Percentiles rank a stretch among this genome's conserved stretches.
These are phyloP conservation scores for Astropecten irregularis DNA, from an alignment of 53 echinoderm and acorn worm genomes.

Conservation along the genomic window DNA sequence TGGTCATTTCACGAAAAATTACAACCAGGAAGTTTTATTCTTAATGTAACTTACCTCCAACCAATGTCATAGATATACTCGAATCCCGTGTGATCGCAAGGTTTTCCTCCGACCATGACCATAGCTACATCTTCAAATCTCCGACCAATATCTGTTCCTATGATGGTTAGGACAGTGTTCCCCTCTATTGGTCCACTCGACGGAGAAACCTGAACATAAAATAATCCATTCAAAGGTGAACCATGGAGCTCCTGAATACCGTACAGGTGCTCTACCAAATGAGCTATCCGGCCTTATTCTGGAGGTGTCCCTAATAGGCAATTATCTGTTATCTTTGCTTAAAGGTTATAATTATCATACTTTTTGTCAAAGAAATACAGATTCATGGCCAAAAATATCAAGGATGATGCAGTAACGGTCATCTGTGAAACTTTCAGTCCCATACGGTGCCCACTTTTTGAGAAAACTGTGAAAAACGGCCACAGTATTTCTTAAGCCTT, in stretches of 20 bases:
- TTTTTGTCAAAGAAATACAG: too few relatives aligned
- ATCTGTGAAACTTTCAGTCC: too few relatives aligned
- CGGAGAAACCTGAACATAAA: conserved; percentile 62
- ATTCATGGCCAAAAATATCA: too few relatives aligned
- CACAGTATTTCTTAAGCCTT: too few relatives aligned
- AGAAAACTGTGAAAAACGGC: too few relatives aligned
- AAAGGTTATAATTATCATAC: too few relatives aligned
- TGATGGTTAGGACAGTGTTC: conserved; percentile 61
- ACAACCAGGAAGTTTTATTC: too few relatives aligned
- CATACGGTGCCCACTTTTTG: too few relatives aligned
- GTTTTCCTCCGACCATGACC: conserved; percentile 50
- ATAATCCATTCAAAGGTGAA: neutral
- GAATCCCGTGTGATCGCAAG: conserved; percentile 45
- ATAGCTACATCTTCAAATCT: conserved; percentile 26
- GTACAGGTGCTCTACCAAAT: too few relatives aligned
- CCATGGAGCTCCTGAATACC: neutral
- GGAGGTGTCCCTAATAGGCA: neutral
- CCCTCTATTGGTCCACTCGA: conserved; percentile 72
- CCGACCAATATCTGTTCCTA: conserved; percentile 70
- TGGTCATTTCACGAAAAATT: too few relatives aligned
- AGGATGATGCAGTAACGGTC: too few relatives aligned
- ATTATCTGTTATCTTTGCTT: too few relatives aligned
- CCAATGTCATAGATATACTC: conserved; percentile 33
- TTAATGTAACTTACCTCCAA: conserved; percentile 42
- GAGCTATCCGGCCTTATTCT: neutral